Evolutionary conservation across 2,797 vertebrate genomes (phyloP).

Genomic region (Argentina silus): DNA sequence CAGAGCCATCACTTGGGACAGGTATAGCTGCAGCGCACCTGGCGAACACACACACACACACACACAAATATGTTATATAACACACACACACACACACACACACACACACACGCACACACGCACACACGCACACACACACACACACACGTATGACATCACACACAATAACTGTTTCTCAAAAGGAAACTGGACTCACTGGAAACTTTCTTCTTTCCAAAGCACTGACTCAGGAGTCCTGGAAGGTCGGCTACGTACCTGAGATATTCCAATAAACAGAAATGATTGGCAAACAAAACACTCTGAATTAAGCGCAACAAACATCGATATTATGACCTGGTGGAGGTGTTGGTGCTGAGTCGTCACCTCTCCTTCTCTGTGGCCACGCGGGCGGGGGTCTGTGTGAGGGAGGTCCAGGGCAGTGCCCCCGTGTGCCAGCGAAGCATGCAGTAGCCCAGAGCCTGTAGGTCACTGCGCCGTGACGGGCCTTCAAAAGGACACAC

Average conservation of each 20-base stretch:
- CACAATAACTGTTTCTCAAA: background rate
- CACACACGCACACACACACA: background rate
- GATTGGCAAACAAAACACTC: background rate
- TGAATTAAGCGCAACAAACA: no score
- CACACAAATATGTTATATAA: background rate
- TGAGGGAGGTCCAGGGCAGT: constrained; percentile 84
- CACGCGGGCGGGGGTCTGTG: constrained; percentile 69
- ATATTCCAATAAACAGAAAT: background rate
- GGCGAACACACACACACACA: constrained; percentile 3
- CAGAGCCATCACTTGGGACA: constrained; percentile 73
- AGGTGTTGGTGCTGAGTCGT: constrained; percentile 23
- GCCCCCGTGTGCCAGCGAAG: constrained; percentile 85
- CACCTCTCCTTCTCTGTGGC: constrained; percentile 85
- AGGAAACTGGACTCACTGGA: constrained; percentile 64
- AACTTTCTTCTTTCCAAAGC: constrained; percentile 70
- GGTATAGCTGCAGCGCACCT: constrained; percentile 71
- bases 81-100: background rate
- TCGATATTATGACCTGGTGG: background rate
- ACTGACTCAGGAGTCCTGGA: constrained; percentile 66
- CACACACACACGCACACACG: background rate
- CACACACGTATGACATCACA: background rate
- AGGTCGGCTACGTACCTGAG: constrained; percentile 73
- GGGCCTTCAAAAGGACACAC: constrained; percentile 75
- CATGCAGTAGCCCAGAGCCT: constrained; percentile 92
- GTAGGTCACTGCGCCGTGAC: constrained; percentile 91